Conservation (phyloP, 2,113 vertebrate species). For the Brachyistius frenatus region DNA sequence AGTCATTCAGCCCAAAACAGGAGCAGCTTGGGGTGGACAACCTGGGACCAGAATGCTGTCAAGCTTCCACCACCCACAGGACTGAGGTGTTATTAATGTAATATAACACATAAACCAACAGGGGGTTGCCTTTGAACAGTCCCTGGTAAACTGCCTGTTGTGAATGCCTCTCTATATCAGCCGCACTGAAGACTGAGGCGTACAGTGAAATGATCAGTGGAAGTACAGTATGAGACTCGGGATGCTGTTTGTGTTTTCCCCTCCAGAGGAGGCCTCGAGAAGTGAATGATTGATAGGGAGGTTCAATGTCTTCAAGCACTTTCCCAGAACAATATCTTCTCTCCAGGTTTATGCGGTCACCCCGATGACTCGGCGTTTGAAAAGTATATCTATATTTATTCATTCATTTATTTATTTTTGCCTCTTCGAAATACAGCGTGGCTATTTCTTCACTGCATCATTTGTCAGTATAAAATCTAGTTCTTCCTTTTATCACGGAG, state of each 20-base stretch:
- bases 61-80: slow-evolving; percentile 67
- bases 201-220: slow-evolving; percentile 41
- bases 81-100: slow-evolving; percentile 79
- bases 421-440: slow-evolving; percentile 17
- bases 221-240: slow-evolving; percentile 14
- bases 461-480: slow-evolving; percentile 40
- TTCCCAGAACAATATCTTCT: slow-evolving; percentile 24
- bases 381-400: slow-evolving; percentile 76
- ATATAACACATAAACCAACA: slow-evolving; percentile 72
- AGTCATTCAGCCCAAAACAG: slow-evolving; percentile 58
- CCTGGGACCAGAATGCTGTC: slow-evolving; percentile 66
- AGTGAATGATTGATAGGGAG: slow-evolving; percentile 62
- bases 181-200: slow-evolving; percentile 10
- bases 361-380: slow-evolving; percentile 38
- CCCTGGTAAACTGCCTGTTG: slow-evolving; percentile 54
- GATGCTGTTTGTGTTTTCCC: slow-evolving; percentile 34
- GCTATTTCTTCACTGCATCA: slow-evolving; percentile 52
- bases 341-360: slow-evolving; percentile 37
- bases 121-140: slow-evolving; percentile 59
- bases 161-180: slow-evolving; percentile 27
- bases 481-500: slow-evolving; percentile 69
- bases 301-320: slow-evolving; percentile 37
- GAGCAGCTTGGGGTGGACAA: slow-evolving; percentile 61
- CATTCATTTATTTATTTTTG: slow-evolving; percentile 64
- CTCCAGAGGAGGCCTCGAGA: slow-evolving; percentile 8